phyloP scores from a whole-genome alignment of 2,888 invertebrate genomes.

The Stenolophus ochropezus region DNA sequence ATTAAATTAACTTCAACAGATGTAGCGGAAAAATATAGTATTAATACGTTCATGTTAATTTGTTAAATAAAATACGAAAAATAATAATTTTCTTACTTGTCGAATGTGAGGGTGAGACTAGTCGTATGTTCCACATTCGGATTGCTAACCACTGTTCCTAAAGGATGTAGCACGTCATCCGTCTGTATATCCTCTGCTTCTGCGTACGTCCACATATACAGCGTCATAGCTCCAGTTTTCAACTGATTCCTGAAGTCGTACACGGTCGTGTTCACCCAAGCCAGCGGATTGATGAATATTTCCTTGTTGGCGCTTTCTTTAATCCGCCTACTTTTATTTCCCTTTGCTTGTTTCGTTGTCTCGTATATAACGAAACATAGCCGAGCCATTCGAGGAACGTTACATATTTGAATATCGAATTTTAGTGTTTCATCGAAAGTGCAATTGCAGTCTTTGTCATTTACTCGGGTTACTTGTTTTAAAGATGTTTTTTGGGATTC shows the following conservation, averaged over 20 bases:
- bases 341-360: slow-evolving; percentile 81
- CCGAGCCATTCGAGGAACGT: slow-evolving; percentile 92
- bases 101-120: slow-evolving; percentile 87
- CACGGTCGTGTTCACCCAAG: slow-evolving; percentile 94
- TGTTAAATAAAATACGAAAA: no score
- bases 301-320: slow-evolving; percentile 81
- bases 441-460: slow-evolving; percentile 73
- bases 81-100: slow-evolving; percentile 76
- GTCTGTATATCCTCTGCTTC: slow-evolving; percentile 85
- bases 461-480: slow-evolving; percentile 76
- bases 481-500: slow-evolving; percentile 84
- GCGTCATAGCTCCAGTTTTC: slow-evolving; percentile 85
- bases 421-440: slow-evolving; percentile 83
- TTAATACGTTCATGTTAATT: no score
- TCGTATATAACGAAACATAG: slow-evolving; percentile 93
- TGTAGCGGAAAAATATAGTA: no score
- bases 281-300: slow-evolving; percentile 84
- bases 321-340: slow-evolving; percentile 80
- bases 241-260: slow-evolving; percentile 93
- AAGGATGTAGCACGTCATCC: slow-evolving; percentile 89
- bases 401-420: slow-evolving; percentile 83
- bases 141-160: slow-evolving; percentile 93
- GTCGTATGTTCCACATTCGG: slow-evolving; percentile 89
- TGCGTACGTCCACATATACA: slow-evolving; percentile 93
- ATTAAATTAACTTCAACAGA: no score